Percentiles rank a stretch among this genome's conserved stretches.
Evolutionary conservation across 2,797 vertebrate species (phyloP).

Genomic region (Schizopygopsis pylzovi): DNA sequence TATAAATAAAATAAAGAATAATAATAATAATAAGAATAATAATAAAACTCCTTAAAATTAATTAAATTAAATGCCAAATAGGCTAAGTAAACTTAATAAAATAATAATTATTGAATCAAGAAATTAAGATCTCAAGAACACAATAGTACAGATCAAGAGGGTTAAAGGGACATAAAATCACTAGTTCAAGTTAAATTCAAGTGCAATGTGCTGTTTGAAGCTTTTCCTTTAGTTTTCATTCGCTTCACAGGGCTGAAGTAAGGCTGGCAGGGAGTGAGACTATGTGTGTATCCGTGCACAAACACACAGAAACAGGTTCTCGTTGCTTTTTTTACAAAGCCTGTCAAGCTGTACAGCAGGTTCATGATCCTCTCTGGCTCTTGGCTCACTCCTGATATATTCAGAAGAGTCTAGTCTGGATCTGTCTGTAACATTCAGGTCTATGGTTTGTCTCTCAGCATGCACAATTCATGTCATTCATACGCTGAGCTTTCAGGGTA

Average conservation of each 20-base stretch:
- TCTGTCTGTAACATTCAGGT: slow-evolving; percentile 9
- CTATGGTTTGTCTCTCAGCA: slow-evolving; percentile 16
- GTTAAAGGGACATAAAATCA: background rate
- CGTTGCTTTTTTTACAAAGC: slow-evolving; percentile 38
- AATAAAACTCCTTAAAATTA: background rate
- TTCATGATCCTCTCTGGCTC: slow-evolving; percentile 32
- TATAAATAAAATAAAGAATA: too few relatives aligned
- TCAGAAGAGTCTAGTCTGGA: slow-evolving; percentile 15
- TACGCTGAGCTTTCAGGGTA: background rate
- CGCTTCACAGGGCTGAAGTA: slow-evolving; percentile 15
- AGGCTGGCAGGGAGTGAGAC: background rate
- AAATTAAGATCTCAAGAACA: background rate
- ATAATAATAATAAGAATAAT: background rate
- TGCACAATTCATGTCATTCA: background rate
- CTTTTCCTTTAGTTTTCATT: slow-evolving; percentile 12
- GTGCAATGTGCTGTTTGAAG: background rate
- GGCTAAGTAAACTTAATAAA: background rate
- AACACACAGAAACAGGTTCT: background rate
- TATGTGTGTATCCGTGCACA: slow-evolving; percentile 14
- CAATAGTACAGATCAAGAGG: background rate
- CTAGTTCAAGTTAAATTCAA: background rate
- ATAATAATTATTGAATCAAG: background rate
- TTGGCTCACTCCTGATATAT: slow-evolving; percentile 23
- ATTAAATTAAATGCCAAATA: background rate
- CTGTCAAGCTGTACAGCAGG: slow-evolving; percentile 35